Evolutionary conservation across 2,888 invertebrate genomes (phyloP).

Genomic region (Dasypolia templi): DNA sequence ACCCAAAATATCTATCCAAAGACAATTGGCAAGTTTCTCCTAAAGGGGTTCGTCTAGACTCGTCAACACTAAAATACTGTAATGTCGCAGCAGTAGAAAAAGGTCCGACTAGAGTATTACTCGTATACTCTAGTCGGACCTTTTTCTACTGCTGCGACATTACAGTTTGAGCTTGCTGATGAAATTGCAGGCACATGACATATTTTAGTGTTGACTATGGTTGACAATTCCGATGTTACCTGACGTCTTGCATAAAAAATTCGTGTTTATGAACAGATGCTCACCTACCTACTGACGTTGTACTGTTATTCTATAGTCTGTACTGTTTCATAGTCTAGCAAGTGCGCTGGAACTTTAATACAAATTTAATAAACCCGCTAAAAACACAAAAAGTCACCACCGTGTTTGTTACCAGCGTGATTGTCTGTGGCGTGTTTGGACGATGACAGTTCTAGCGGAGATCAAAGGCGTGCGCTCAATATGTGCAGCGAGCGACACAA

Average conservation of each 20-base stretch:
- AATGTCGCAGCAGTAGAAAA: background rate
- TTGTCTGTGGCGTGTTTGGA: conserved; percentile 39
- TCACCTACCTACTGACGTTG: background rate
- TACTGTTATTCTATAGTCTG: background rate
- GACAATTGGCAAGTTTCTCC: background rate
- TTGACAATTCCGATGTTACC: background rate
- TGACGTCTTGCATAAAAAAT: background rate
- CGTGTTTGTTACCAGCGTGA: conserved; percentile 24
- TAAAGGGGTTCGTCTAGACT: background rate
- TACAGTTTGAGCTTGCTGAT: background rate
- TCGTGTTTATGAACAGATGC: background rate
- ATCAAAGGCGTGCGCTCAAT: conserved; percentile 80
- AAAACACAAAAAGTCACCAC: conserved; percentile 13
- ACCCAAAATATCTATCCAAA: too few species aligned
- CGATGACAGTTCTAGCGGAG: conserved; percentile 58
- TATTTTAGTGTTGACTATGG: too few species aligned
- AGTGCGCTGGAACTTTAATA: too few species aligned
- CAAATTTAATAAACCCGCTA: background rate
- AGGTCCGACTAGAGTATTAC: background rate
- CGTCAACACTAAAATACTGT: too few species aligned
- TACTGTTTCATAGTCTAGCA: background rate
- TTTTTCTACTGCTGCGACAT: background rate
- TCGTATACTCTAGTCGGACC: background rate
- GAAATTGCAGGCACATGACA: background rate
- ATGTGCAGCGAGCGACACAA: conserved; percentile 69